Percentiles rank a stretch among this genome's conserved stretches.
Evolutionary conservation across 2,797 vertebrate genomes (phyloP).

Genomic region (Loris lydekkerianus): DNA sequence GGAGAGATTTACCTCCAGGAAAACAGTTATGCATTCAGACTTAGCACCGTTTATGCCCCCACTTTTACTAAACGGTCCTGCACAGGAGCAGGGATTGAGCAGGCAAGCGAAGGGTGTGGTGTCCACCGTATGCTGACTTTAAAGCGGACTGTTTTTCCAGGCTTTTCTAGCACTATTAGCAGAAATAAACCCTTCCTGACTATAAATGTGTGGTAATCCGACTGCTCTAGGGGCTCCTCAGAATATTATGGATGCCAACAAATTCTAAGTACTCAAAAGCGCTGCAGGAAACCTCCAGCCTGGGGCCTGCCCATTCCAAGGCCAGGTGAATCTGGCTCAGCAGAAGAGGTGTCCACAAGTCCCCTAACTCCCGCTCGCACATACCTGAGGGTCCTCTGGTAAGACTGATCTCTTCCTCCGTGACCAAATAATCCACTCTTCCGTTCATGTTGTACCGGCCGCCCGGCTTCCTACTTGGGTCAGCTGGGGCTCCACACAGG

Average conservation of each 20-base stretch:
- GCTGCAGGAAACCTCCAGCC: not conserved
- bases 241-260: not conserved
- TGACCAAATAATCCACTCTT: slow-evolving; percentile 78
- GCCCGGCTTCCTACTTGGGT: slow-evolving; percentile 24
- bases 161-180: not conserved
- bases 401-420: slow-evolving; percentile 88
- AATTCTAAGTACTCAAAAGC: not conserved
- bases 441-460: slow-evolving; percentile 84
- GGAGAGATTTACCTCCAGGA: not conserved
- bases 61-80: slow-evolving; percentile 9
- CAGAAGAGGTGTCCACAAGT: not conserved
- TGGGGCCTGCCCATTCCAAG: not conserved
- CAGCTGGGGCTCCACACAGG: not conserved
- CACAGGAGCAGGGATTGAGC: not conserved
- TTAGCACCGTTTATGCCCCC: not conserved
- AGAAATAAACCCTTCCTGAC: slow-evolving; percentile 14
- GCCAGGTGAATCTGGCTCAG: not conserved
- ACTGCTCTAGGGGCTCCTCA: not conserved
- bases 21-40: not conserved
- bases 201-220: not conserved
- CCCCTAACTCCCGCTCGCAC: not conserved
- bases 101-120: not conserved
- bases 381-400: slow-evolving; percentile 89
- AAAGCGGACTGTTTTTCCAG: not conserved
- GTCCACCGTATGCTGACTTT: not conserved